Conservation (phyloP, 2,113 vertebrate genomes). For the Clarias macrocephalus region DNA sequence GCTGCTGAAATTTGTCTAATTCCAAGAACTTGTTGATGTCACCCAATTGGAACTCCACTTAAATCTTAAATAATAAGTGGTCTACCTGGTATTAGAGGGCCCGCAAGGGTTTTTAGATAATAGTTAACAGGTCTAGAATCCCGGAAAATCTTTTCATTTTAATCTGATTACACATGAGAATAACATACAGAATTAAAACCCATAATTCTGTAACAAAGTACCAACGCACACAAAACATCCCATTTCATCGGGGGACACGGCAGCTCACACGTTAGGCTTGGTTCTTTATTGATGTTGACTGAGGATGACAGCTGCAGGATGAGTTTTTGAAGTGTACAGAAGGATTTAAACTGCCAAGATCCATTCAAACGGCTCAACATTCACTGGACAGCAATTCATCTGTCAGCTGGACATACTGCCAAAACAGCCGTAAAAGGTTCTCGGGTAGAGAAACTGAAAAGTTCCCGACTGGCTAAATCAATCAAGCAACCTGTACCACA, state of each 20-base stretch:
- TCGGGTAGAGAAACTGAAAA: not conserved
- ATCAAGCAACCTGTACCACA: not conserved
- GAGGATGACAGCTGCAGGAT: constrained; percentile 1
- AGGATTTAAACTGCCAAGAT: not conserved
- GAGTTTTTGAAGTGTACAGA: constrained; percentile 11
- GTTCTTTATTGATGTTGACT: not conserved
- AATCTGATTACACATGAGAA: not conserved
- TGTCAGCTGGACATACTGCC: constrained; percentile 3
- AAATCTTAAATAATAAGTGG: not conserved
- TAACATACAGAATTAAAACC: not conserved
- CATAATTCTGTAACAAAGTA: not conserved
- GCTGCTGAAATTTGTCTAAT: not conserved
- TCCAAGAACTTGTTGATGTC: not conserved
- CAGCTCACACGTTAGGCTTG: not conserved
- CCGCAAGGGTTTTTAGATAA: not conserved
- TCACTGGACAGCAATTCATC: constrained; percentile 13
- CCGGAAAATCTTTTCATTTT: not conserved
- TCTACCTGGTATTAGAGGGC: not conserved
- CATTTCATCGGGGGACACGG: not conserved
- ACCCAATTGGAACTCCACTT: not conserved
- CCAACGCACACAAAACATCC: not conserved
- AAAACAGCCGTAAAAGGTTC: not conserved
- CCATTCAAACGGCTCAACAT: not conserved
- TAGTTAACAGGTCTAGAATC: not conserved
- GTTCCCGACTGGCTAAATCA: not conserved